Conservation (phyloP, 2,797 vertebrate species). For the Hypotaenidia okinawae region DNA sequence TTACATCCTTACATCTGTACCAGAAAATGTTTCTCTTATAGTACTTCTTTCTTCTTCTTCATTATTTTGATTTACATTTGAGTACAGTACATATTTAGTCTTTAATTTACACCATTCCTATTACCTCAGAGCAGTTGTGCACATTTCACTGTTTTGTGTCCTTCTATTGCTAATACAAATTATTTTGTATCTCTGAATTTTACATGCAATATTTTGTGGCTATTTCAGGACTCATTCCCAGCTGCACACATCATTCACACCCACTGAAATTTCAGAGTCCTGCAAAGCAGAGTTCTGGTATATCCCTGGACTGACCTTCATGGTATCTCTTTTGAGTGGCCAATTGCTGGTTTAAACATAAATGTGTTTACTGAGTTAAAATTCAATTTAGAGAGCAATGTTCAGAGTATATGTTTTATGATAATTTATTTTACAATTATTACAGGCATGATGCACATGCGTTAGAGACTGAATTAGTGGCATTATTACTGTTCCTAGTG, state of each 20-base stretch:
- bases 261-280: background rate
- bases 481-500: background rate
- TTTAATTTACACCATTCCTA: background rate
- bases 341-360: slow-evolving; percentile 4
- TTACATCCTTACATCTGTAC: background rate
- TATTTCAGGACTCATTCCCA: slow-evolving; percentile 17
- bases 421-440: background rate
- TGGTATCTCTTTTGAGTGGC: background rate
- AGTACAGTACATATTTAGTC: background rate
- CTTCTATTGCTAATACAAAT: background rate
- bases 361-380: background rate
- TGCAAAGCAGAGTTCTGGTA: background rate
- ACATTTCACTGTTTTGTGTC: background rate
- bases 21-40: background rate
- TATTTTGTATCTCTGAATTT: slow-evolving; percentile 15
- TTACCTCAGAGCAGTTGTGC: background rate
- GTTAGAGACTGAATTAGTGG: background rate
- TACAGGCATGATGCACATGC: background rate
- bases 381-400: background rate
- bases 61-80: background rate
- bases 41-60: background rate
- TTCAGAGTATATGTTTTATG: background rate
- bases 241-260: background rate
- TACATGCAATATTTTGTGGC: slow-evolving; percentile 11
- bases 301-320: background rate